phyloP scores from a whole-genome alignment of 2,113 vertebrate genomes.

The Athene noctua region DNA sequence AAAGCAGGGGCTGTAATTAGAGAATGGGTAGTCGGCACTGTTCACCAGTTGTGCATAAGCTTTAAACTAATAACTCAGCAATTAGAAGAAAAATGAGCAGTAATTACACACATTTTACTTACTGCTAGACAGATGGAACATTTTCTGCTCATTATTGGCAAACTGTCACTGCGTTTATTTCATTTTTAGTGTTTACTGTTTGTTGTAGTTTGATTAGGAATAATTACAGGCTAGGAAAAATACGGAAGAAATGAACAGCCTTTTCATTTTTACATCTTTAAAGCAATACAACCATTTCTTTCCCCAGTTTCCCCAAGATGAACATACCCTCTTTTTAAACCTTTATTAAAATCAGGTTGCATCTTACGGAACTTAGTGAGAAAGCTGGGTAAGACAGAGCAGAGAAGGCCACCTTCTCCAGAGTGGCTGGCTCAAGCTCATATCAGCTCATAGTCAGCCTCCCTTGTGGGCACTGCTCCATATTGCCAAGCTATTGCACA shows the following conservation, averaged over 20 bases:
- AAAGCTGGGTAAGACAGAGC: accelerated
- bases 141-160: constrained; percentile 77
- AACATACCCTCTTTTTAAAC: not conserved
- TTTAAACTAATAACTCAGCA: constrained; percentile 83
- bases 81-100: constrained; percentile 83
- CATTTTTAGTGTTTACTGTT: constrained; percentile 80
- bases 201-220: constrained; percentile 79
- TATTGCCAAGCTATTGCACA: not conserved
- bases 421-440: not conserved
- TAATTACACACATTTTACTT: constrained; percentile 82
- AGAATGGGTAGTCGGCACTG: constrained; percentile 63
- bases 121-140: constrained; percentile 79
- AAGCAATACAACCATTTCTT: constrained; percentile 40
- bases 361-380: not conserved
- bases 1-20: constrained; percentile 67
- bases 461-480: not conserved
- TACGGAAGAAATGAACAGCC: constrained; percentile 63
- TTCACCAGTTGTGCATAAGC: constrained; percentile 74
- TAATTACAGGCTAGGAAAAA: constrained; percentile 78
- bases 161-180: constrained; percentile 79
- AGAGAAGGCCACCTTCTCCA: not conserved
- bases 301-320: not conserved
- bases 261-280: constrained; percentile 53
- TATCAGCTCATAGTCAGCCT: not conserved
- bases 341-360: not conserved